These are phyloP conservation scores for Hippocampus zosterae DNA, from an alignment of 2,113 vertebrate species.

Conservation along the genomic window DNA sequence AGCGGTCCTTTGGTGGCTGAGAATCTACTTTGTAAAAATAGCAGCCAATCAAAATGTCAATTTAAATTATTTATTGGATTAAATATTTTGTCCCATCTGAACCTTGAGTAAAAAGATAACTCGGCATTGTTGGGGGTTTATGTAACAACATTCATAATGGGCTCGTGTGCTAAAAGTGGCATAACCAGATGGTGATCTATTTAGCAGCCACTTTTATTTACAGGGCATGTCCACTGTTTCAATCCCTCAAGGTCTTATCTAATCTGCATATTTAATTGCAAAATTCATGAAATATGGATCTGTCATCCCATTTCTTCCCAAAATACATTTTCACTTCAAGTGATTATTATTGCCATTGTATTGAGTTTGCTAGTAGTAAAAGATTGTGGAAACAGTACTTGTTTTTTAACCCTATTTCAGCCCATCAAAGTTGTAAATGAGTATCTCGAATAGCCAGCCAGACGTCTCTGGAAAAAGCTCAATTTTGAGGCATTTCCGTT, in stretches of 20 bases:
- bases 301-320: neutral
- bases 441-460: slow-evolving; percentile 22
- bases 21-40: slow-evolving; percentile 63
- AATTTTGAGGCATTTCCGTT: slow-evolving; percentile 69
- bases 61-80: slow-evolving; percentile 14
- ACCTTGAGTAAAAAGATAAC: neutral
- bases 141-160: slow-evolving; percentile 34
- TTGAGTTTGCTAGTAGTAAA: neutral
- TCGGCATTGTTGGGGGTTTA: slow-evolving; percentile 14
- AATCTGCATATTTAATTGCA: slow-evolving; percentile 56
- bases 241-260: slow-evolving; percentile 42
- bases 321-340: neutral
- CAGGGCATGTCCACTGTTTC: slow-evolving; percentile 10
- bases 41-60: slow-evolving; percentile 39
- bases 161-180: slow-evolving; percentile 32
- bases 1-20: slow-evolving; percentile 44
- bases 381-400: neutral
- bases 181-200: slow-evolving; percentile 67
- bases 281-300: slow-evolving; percentile 48
- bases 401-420: neutral
- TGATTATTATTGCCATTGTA: too few species aligned
- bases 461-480: slow-evolving; percentile 34
- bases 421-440: slow-evolving; percentile 21
- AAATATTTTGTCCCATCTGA: neutral
- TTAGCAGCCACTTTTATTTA: slow-evolving; percentile 34